Base-by-base conservation (phyloP, 2,113 vertebrate genomes). In the Notarius lentiginosus region DNA sequence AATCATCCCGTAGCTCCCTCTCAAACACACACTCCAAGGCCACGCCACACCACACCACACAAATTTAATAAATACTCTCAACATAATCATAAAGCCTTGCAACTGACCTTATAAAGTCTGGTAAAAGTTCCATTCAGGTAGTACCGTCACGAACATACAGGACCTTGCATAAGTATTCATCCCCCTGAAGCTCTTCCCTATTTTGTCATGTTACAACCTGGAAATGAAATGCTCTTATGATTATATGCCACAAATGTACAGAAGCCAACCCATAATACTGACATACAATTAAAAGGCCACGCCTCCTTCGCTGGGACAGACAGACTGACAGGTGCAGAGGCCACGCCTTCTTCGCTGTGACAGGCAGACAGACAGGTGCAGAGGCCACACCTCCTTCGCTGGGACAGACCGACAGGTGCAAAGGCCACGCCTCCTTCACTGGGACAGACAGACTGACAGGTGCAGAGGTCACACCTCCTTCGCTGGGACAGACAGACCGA, bases 31-130 rank as follows among this genome's bases (percentile, higher is more conserved):
- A 34, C n/a, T 11, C 7, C 51, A 53, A 53, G 3, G 22, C 56
- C 76, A 55, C 51, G 15, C 51, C 76, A 55, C 75, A 79, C 56
- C 76, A 55, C 51, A 7, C 51, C 76, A 55, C 75, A 79, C 76
- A 75, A 30, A 7, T 41, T 4, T 41, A 41, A 17, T 41, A 18
- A 47, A 41, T 22, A 51, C 4, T 41, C 70, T 20, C 70, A 18
- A 47, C 15, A 47, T 1, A 49, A 9, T 11, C 72, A 22, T 75
- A 49, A 22, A 75, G 10, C 20, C 10, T 4, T 22, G 18, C 8
- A 47, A 47, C 34, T 22, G 17, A 7, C 20, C 34, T 24, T 47
- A 41, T 18, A 72, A 72, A 41, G 15, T 34, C 6, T 18, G 1
- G 30, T 34, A 70, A 34, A 34, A 70, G 27, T 49, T 47, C 1